These are phyloP conservation scores for Drosophila prosaltans DNA, from an alignment of 1,140 invertebrate species.

Conservation along the genomic window DNA sequence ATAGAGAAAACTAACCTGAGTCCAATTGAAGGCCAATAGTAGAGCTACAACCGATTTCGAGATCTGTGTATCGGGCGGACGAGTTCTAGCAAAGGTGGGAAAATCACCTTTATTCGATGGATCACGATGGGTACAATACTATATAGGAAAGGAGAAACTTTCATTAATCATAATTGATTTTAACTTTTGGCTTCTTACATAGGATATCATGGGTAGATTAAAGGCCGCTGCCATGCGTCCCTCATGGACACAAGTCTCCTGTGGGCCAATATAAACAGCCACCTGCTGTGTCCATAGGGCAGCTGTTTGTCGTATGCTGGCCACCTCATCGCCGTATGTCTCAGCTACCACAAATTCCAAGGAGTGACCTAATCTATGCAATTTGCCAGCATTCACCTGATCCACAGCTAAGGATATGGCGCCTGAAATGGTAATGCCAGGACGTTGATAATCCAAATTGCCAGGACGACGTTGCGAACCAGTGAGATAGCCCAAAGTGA, in stretches of 20 bases:
- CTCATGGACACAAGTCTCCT: slow-evolving; percentile 97
- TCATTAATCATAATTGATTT: too few species aligned
- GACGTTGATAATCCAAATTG: slow-evolving; percentile 90
- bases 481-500: slow-evolving; percentile 89
- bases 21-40: slow-evolving; percentile 91
- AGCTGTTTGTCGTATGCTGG: slow-evolving; percentile 93
- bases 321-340: slow-evolving; percentile 94
- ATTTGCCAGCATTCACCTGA: slow-evolving; percentile 87
- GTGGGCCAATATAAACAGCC: slow-evolving; percentile 95
- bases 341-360: slow-evolving; percentile 94
- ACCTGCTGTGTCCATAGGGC: slow-evolving; percentile 93
- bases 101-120: slow-evolving; percentile 94
- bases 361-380: slow-evolving; percentile 87
- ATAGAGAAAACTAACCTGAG: slow-evolving; percentile 88
- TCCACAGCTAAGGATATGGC: slow-evolving; percentile 92
- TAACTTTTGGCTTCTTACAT: slow-evolving; percentile 85
- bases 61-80: slow-evolving; percentile 96
- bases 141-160: neutral
- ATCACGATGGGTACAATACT: slow-evolving; percentile 94
- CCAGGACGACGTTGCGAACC: slow-evolving; percentile 90
- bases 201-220: slow-evolving; percentile 94
- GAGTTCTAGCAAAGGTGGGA: slow-evolving; percentile 95
- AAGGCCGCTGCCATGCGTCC: slow-evolving; percentile 97
- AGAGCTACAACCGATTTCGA: slow-evolving; percentile 94
- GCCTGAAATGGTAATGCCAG: slow-evolving; percentile 87